phyloP scores from a whole-genome alignment of 1,140 invertebrate genomes.

The Carposina sasakii region DNA sequence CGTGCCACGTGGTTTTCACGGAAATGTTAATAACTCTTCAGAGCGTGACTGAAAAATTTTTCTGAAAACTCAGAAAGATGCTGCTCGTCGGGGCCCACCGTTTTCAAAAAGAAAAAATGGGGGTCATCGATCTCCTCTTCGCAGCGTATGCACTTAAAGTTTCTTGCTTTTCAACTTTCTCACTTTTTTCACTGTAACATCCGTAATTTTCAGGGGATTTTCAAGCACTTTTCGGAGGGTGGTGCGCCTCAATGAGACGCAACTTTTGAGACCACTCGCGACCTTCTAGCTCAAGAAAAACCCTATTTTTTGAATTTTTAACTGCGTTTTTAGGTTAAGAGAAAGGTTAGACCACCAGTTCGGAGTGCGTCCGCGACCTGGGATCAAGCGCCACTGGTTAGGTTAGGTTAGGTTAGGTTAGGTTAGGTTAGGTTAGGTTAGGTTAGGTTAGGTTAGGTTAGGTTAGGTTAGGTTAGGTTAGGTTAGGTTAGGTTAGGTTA shows the following conservation, averaged over 20 bases:
- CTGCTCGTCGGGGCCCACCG: neutral
- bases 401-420: slow-evolving; percentile 30
- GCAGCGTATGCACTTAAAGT: neutral
- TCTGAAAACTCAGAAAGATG: neutral
- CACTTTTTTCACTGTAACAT: too few relatives aligned
- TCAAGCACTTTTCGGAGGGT: neutral
- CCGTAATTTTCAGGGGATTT: too few relatives aligned
- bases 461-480: slow-evolving; percentile 37
- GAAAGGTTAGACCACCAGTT: neutral
- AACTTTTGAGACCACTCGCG: neutral
- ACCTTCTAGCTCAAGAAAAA: neutral
- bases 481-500: slow-evolving; percentile 39
- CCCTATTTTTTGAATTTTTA: neutral
- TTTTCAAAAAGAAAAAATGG: neutral
- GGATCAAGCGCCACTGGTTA: slow-evolving; percentile 16
- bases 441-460: slow-evolving; percentile 26
- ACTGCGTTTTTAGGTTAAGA: neutral
- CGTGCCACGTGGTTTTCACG: too few relatives aligned
- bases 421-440: slow-evolving; percentile 30
- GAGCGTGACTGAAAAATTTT: neutral
- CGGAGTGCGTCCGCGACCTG: neutral
- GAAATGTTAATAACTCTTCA: neutral
- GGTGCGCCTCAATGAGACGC: neutral
- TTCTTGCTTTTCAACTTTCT: neutral
- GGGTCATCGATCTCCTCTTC: neutral